Percentiles rank a stretch among this genome's conserved stretches.
These are phyloP conservation scores for Dufourea novaeangliae DNA, from an alignment of 1,140 invertebrate genomes.

Conservation along the genomic window DNA sequence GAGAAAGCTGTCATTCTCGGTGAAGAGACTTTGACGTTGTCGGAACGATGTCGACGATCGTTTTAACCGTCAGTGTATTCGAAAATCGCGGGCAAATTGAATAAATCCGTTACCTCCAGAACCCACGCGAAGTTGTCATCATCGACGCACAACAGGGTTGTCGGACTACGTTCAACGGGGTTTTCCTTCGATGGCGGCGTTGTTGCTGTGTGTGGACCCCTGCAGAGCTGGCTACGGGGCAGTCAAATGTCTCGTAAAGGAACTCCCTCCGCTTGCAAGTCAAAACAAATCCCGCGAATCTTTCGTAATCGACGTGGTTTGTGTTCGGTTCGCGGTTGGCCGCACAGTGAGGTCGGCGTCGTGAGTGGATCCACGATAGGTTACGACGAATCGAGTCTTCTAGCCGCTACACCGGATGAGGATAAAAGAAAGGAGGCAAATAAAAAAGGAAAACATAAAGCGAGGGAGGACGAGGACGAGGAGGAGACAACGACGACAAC, in stretches of 20 bases:
- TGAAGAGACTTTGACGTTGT: too few relatives aligned
- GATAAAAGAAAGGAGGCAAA: slow-evolving; percentile 18
- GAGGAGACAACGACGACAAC: slow-evolving; percentile 16
- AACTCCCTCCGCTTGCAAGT: slow-evolving; percentile 61
- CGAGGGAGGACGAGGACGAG: slow-evolving; percentile 6
- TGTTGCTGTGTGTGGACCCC: slow-evolving; percentile 59
- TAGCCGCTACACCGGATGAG: slow-evolving; percentile 27
- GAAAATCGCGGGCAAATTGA: too few relatives aligned
- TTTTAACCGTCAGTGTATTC: too few relatives aligned
- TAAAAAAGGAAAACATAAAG: slow-evolving; percentile 41
- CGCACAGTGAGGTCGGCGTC: slow-evolving; percentile 36
- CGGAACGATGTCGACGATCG: too few relatives aligned
- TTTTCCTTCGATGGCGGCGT: slow-evolving; percentile 58
- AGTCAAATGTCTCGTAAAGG: slow-evolving; percentile 74
- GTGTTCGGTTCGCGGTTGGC: slow-evolving; percentile 42
- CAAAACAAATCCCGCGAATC: slow-evolving; percentile 70
- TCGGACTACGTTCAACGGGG: background rate
- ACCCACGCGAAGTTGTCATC: too few relatives aligned
- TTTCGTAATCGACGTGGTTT: slow-evolving; percentile 64
- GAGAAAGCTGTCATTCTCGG: too few relatives aligned
- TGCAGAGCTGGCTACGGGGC: slow-evolving; percentile 54
- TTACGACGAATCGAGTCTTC: slow-evolving; percentile 22
- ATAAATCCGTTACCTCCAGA: too few relatives aligned
- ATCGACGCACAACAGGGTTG: background rate
- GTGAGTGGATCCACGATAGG: slow-evolving; percentile 1